Base-by-base conservation (phyloP, 2,113 vertebrate genomes). In the Cyprinodon brontotheroides region DNA sequence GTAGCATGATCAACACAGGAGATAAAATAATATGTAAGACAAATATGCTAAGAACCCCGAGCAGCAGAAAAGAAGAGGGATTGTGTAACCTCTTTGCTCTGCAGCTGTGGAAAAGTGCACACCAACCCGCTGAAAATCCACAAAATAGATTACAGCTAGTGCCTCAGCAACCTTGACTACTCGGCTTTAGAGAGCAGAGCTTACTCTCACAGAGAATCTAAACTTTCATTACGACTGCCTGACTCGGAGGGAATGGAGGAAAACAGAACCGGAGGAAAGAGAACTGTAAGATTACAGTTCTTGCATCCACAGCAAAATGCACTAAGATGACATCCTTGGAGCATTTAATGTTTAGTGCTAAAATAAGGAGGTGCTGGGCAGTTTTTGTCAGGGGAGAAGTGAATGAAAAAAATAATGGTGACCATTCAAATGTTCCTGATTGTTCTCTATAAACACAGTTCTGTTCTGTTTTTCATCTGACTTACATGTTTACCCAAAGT, bases 61-160 rank as follows among this genome's bases (percentile, higher is more conserved):
- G 82, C 43, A 67, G 65, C 59, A 11, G 9, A 62, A 77, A 78
- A 79, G 78, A 80, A 81, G 78, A 77, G 70, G 79, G 78, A 74
- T 80, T 59, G 14, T 77, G 77, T 67, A 45, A 87, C 57, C 77
- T 72, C 77, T 61, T 76, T 76, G 82, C 80, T 87, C 78, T 73
- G 77, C 68, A 79, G 78, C 84, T 73, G 78, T 62, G 66, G 41
- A 81, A 75, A 82, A 87, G 61, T 80, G 75, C 62, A 70, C 2
- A 77, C 53, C 59, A 68, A 83, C 83, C 71, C 68, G 62, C 78
- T 72, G 78, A 72, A 89, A 93, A 90, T 89, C 89, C 89, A 81
- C 88, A 88, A 90, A 89, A 84, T 77, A 89, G 90, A 93, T 93
- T 92, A 92, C 75, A 81, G 83, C 71, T 68, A 70, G 80, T 80